Conservation (phyloP, 2,113 vertebrate genomes). For the Dendropsophus ebraccatus region DNA sequence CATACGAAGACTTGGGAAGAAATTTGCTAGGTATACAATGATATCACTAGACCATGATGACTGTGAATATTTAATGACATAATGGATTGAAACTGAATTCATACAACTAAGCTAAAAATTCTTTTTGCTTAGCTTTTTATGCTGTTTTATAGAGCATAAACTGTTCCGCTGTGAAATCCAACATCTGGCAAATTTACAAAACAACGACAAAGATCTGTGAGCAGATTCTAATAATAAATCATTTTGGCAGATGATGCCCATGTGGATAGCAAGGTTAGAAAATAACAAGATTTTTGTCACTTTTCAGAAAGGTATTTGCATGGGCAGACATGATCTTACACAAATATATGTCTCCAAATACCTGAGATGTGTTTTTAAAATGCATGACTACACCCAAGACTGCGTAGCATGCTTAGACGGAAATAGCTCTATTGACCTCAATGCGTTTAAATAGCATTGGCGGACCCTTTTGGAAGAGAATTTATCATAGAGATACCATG, state of each 20-base stretch:
- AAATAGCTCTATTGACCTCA: not conserved
- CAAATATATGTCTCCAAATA: not conserved
- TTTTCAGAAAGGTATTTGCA: not conserved
- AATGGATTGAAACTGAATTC: not conserved
- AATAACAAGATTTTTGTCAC: conserved; percentile 22
- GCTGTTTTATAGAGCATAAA: conserved; percentile 18
- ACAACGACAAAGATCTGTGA: conserved; percentile 45
- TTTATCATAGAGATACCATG: not conserved
- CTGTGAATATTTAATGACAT: not conserved
- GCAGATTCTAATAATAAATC: conserved; percentile 53
- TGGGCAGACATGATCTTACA: not conserved
- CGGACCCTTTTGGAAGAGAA: not conserved
- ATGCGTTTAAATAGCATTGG: not conserved
- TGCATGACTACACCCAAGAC: not conserved
- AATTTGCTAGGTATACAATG: not conserved
- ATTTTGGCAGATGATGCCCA: conserved; percentile 54
- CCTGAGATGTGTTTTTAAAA: not conserved
- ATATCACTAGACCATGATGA: not conserved
- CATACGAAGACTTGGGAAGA: not conserved
- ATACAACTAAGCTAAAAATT: not conserved
- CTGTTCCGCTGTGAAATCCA: conserved; percentile 31
- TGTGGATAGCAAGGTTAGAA: conserved; percentile 41
- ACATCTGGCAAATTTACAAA: conserved; percentile 51
- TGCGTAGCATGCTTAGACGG: not conserved
- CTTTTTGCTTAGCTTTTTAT: conserved; percentile 18